phyloP scores from a whole-genome alignment of 2,113 vertebrate species.

The Epinephelus cyanopodus region DNA sequence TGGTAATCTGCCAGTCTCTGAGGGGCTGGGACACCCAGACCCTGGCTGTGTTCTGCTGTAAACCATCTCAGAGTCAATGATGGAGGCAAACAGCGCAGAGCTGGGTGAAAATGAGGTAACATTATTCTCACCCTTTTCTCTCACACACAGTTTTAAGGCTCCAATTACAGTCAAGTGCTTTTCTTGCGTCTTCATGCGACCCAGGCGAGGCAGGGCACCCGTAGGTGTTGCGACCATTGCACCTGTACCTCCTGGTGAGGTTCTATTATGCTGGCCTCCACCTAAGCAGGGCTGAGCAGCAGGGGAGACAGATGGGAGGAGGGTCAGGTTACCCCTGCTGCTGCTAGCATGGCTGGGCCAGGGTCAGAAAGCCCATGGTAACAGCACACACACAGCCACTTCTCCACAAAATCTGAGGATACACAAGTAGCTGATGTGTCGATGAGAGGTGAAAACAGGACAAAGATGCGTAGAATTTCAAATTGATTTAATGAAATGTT shows the following conservation, averaged over 20 bases:
- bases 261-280: conserved; percentile 72
- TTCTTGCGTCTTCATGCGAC: conserved; percentile 62
- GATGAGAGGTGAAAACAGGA: background rate
- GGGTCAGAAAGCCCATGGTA: conserved; percentile 78
- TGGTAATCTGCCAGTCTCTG: conserved; percentile 12
- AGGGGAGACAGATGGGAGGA: conserved; percentile 87
- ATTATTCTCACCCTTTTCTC: conserved; percentile 41
- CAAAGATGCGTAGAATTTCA: conserved; percentile 65
- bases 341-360: conserved; percentile 61
- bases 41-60: conserved; percentile 44
- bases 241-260: conserved; percentile 80
- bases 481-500: conserved; percentile 88
- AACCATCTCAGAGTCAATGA: conserved; percentile 31
- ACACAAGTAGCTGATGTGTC: conserved; percentile 10
- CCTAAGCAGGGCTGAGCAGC: conserved; percentile 76
- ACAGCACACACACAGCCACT: conserved; percentile 57
- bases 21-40: conserved; percentile 20
- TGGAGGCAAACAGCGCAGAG: conserved; percentile 14
- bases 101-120: conserved; percentile 62
- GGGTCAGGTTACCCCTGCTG: conserved; percentile 86
- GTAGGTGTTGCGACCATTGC: conserved; percentile 75
- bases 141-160: conserved; percentile 52
- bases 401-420: conserved; percentile 32
- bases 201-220: conserved; percentile 60
- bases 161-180: conserved; percentile 77